Evolutionary conservation across 1,140 invertebrate species (phyloP), one percentile per base, ranked within the genome.

Genomic region (Semibalanus balanoides): DNA sequence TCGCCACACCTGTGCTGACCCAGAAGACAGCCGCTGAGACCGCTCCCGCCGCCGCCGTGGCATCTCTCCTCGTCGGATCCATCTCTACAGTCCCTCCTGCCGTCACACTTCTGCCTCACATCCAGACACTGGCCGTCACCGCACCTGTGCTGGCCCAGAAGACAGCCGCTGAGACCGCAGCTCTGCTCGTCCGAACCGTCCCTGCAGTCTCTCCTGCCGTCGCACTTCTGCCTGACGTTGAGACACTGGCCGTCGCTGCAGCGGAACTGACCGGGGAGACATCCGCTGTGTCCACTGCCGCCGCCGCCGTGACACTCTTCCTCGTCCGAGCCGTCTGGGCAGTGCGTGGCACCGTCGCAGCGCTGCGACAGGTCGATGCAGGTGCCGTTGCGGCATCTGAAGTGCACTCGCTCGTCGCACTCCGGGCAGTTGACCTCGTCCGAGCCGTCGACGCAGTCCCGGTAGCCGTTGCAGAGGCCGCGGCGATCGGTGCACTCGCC

Each of bases 111-210:
- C 79, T 95, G 93, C 0, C 89, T 91, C 51, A 86, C 86, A 81
- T 93, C 92, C 7, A 82, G 80, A 80, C 94, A 96, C 81, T 96
- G 90, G 70, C 85, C 85, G n/a, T 87, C 81, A 0, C 86, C 87
- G 82, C 95, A 89, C 81, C 95, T 97, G 1, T 91, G 85, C 84
- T 90, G 91, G 31, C 89, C 87, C 79, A 95, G 91, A 80, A 94
- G 96, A 0, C 88, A 85, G 11, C 51, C 7, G 11, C 22, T 1
- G 11, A 3, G 7, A 19, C 14, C 76, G 88, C 93, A 95, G 85
- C 92, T 90, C 84, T 92, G 90, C 87, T 96, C 94, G 85, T 96
- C 94, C 79, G 92, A 93, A 87, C 91, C 91, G 87, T 96, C 93
- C 84, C 88, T 88, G 87, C 94, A 96, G 87, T 96, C 92, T 87